Evolutionary conservation across 2,113 vertebrate species (phyloP).

Genomic region (Anarrhichthys ocellatus): DNA sequence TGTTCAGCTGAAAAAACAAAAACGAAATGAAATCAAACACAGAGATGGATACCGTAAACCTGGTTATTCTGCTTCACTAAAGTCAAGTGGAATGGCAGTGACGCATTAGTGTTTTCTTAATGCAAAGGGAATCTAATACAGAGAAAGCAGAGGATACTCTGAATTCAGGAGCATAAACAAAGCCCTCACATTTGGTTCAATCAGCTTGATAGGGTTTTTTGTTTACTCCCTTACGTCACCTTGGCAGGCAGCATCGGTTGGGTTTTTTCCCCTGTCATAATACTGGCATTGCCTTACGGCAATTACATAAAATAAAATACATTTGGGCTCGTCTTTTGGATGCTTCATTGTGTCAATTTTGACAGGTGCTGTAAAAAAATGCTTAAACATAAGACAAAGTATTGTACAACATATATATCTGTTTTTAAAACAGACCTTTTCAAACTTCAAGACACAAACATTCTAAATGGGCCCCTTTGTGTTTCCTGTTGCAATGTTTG

Average conservation of each 20-base stretch:
- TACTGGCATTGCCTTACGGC: slow-evolving; percentile 15
- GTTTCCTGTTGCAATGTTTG: background rate
- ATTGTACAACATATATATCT: background rate
- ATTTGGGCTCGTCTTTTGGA: background rate
- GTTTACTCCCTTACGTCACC: slow-evolving; percentile 38
- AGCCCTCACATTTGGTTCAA: slow-evolving; percentile 26
- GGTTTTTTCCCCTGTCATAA: background rate
- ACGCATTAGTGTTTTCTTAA: slow-evolving; percentile 37
- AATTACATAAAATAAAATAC: background rate
- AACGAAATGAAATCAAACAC: slow-evolving; percentile 38
- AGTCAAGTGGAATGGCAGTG: slow-evolving; percentile 19
- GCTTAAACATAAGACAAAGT: background rate
- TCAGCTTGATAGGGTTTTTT: slow-evolving; percentile 25
- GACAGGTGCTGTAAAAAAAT: background rate
- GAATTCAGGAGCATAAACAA: slow-evolving; percentile 17
- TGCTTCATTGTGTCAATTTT: background rate
- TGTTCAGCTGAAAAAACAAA: background rate
- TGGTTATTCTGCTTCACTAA: slow-evolving; percentile 26
- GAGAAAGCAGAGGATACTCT: slow-evolving; percentile 21
- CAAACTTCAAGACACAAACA: background rate
- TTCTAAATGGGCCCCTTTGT: background rate
- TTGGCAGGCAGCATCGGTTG: background rate
- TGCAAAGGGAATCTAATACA: slow-evolving; percentile 69
- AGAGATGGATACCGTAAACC: background rate
- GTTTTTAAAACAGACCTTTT: background rate